Evolutionary conservation across 2,113 vertebrate genomes (phyloP).

Genomic region (Sapayoa aenigma): DNA sequence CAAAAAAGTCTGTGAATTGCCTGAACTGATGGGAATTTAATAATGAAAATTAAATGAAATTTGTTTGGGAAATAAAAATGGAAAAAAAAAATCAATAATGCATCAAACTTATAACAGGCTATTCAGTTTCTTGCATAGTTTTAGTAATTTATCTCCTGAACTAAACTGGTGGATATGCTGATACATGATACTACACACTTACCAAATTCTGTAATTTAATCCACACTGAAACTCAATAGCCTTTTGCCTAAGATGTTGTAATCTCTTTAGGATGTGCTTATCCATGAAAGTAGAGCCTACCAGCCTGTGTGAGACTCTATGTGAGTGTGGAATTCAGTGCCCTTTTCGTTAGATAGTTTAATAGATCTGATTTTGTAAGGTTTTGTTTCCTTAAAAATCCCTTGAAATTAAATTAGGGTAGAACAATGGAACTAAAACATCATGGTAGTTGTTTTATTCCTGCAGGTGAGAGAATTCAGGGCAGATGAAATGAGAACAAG

Average conservation of each 20-base stretch:
- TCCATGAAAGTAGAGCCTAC: slow-evolving; percentile 51
- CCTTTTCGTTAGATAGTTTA: background rate
- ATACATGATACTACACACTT: slow-evolving; percentile 28
- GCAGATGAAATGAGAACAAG: background rate
- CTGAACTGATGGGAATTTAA: slow-evolving; percentile 32
- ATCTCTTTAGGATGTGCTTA: slow-evolving; percentile 67
- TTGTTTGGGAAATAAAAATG: slow-evolving; percentile 49
- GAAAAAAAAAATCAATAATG: slow-evolving; percentile 14
- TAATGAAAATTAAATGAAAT: slow-evolving; percentile 48
- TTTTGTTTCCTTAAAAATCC: background rate
- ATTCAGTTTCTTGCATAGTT: slow-evolving; percentile 48
- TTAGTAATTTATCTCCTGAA: slow-evolving; percentile 48
- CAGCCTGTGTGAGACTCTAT: background rate
- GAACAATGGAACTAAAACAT: background rate
- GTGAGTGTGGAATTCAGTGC: background rate
- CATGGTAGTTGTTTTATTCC: background rate
- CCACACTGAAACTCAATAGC: slow-evolving; percentile 50
- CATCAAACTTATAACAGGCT: slow-evolving; percentile 29
- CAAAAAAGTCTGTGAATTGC: background rate
- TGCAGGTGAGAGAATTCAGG: background rate
- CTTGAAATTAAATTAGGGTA: background rate
- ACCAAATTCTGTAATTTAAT: slow-evolving; percentile 64
- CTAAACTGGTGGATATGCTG: slow-evolving; percentile 45
- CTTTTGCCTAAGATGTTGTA: slow-evolving; percentile 55
- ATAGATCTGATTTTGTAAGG: background rate